phyloP scores from a whole-genome alignment of 2,113 vertebrate species.

The Myotis lucifugus region DNA sequence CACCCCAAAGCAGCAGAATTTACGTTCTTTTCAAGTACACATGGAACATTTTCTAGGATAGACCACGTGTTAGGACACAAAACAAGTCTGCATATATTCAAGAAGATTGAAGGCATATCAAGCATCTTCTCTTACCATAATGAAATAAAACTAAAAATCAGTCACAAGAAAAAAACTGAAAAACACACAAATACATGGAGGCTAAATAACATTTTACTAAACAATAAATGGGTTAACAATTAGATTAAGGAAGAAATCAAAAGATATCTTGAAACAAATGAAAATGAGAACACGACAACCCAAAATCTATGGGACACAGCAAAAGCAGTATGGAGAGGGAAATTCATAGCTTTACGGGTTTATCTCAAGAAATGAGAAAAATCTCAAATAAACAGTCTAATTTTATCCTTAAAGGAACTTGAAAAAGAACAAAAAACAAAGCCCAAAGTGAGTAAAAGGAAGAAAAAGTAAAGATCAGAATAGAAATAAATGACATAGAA shows the following conservation, averaged over 20 bases:
- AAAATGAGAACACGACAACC: not conserved
- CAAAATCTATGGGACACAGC: not conserved
- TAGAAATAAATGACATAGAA: not conserved
- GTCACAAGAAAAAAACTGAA: not conserved
- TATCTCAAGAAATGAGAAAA: not conserved
- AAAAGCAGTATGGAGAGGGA: not conserved
- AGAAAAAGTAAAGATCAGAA: not conserved
- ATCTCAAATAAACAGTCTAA: not conserved
- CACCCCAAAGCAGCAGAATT: not conserved
- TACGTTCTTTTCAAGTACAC: not conserved
- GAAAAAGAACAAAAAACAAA: not conserved
- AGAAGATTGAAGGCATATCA: not conserved
- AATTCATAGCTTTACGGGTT: not conserved
- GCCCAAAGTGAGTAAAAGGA: not conserved
- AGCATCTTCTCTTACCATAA: not conserved
- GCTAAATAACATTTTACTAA: not conserved
- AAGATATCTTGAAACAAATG: not conserved
- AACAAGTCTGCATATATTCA: not conserved
- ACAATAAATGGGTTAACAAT: not conserved
- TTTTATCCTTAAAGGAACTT: not conserved
- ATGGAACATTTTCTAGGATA: not conserved
- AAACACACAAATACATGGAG: not conserved
- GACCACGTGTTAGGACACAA: not conserved
- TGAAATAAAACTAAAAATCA: not conserved
- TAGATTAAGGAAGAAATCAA: not conserved